A percentile compares a stretch with the other conserved stretches of the same genome.
Conservation (phyloP, 2,797 vertebrate species). For the Acanthornis magna region DNA sequence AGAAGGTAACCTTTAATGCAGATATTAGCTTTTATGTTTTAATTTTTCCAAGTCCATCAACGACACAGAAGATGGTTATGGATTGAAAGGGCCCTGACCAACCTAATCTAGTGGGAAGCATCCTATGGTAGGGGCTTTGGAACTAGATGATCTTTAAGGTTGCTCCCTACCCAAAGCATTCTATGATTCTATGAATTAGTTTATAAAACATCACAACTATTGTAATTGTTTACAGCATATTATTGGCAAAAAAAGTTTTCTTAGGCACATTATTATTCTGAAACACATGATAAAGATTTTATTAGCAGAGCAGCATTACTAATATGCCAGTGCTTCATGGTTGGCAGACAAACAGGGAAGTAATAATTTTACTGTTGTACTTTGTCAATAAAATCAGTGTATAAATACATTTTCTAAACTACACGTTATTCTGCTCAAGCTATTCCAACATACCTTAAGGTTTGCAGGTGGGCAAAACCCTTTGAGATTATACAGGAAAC, state of each 20-base stretch:
- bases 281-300: not conserved
- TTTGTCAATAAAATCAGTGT: not conserved
- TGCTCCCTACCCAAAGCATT: not conserved
- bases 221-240: not conserved
- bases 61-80: not conserved
- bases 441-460: not conserved
- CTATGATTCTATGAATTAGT: not conserved
- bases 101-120: not conserved
- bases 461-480: not conserved
- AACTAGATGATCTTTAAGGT: not conserved
- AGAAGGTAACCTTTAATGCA: not conserved
- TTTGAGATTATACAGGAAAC: not conserved
- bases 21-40: not conserved
- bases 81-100: not conserved
- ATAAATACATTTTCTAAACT: not conserved
- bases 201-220: not conserved
- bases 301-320: not conserved
- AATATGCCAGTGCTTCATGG: not conserved
- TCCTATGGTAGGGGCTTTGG: not conserved
- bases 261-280: not conserved
- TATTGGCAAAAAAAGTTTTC: not conserved
- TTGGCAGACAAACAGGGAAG: not conserved
- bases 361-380: not conserved
- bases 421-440: not conserved
- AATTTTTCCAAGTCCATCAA: not conserved